These are phyloP conservation scores for Bucorvus abyssinicus DNA, from an alignment of 2,797 vertebrate genomes.

Conservation along the genomic window DNA sequence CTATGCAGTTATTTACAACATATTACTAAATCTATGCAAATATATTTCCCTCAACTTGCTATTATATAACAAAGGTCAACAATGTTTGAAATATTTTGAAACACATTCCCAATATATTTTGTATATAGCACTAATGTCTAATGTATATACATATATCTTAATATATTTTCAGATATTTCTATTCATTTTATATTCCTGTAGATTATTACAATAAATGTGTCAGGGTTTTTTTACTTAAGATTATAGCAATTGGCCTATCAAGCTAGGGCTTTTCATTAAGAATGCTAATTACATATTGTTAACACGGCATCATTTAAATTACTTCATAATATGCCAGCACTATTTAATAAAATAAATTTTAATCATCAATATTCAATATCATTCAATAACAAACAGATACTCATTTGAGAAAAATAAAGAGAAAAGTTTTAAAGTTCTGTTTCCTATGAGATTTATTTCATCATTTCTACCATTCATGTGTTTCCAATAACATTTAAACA, in stretches of 20 bases:
- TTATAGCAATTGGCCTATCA: slow-evolving; percentile 24
- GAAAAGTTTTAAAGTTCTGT: background rate
- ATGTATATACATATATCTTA: slow-evolving; percentile 75
- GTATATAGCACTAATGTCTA: slow-evolving; percentile 65
- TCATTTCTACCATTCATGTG: background rate
- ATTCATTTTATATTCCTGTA: slow-evolving; percentile 53
- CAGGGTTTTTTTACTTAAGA: background rate
- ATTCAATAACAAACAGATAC: background rate
- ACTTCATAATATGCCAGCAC: background rate
- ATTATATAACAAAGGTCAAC: slow-evolving; percentile 83
- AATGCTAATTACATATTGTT: slow-evolving; percentile 45
- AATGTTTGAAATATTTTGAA: slow-evolving; percentile 81
- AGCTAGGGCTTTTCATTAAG: slow-evolving; percentile 35
- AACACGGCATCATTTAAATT: slow-evolving; percentile 3
- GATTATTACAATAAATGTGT: slow-evolving; percentile 59
- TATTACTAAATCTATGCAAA: slow-evolving; percentile 84
- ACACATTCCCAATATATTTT: slow-evolving; percentile 73
- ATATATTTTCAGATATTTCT: slow-evolving; percentile 74
- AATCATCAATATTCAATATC: background rate
- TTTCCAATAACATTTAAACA: background rate
- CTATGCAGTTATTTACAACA: slow-evolving; percentile 79
- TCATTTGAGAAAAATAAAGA: background rate
- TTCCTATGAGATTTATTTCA: background rate
- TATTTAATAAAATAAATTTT: background rate
- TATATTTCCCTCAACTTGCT: slow-evolving; percentile 74